These are phyloP conservation scores for Albula glossodonta DNA, from an alignment of 2,113 vertebrate genomes.

Conservation along the genomic window DNA sequence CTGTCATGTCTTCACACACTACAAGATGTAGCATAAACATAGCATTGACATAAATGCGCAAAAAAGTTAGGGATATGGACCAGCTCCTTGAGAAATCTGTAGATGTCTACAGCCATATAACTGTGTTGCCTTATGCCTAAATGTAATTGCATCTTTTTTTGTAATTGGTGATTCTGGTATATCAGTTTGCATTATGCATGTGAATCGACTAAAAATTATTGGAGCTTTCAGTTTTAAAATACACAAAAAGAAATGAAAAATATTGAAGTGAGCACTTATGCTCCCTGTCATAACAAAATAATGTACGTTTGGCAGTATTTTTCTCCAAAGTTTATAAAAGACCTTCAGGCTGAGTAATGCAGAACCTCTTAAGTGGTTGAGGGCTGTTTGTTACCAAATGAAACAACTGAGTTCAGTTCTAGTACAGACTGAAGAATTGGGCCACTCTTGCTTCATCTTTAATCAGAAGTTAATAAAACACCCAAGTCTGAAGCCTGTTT, in stretches of 20 bases:
- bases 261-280: conserved; percentile 50
- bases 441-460: conserved; percentile 60
- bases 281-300: conserved; percentile 49
- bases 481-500: conserved; percentile 19
- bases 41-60: no score
- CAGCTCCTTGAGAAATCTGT: neutral
- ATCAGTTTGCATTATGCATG: conserved; percentile 22
- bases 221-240: conserved; percentile 54
- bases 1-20: no score
- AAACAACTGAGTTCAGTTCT: conserved; percentile 40
- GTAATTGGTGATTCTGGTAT: conserved; percentile 3
- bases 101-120: neutral
- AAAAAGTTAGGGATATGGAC: no score
- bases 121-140: no score
- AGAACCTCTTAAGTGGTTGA: conserved; percentile 41
- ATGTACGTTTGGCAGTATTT: conserved; percentile 21
- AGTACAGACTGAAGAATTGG: conserved; percentile 53
- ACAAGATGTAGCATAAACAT: no score
- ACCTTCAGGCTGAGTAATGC: conserved; percentile 31
- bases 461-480: conserved; percentile 59
- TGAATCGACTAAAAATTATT: conserved; percentile 48
- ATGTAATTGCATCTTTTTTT: no score
- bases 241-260: conserved; percentile 49
- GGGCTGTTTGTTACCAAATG: conserved; percentile 42
- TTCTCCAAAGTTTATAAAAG: conserved; percentile 37